Evolutionary conservation across 2,888 invertebrate species (phyloP).

Genomic region (Limenitis arthemis): DNA sequence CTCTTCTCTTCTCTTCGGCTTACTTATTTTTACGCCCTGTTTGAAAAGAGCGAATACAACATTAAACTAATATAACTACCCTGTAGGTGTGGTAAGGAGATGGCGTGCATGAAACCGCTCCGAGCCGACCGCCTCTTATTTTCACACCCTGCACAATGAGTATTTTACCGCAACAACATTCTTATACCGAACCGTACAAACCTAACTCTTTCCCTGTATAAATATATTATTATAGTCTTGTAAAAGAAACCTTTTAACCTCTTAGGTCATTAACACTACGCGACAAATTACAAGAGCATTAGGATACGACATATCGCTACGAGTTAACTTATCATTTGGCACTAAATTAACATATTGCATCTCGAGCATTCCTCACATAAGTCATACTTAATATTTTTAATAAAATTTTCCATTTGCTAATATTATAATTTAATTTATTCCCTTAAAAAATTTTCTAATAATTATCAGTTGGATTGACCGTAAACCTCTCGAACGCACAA

Average conservation of each 20-base stretch:
- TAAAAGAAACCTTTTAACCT: conserved; percentile 70
- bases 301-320: conserved; percentile 70
- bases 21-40: conserved; percentile 64
- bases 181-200: conserved; percentile 65
- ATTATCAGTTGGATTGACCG: conserved; percentile 52
- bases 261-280: conserved; percentile 69
- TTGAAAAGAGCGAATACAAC: conserved; percentile 28
- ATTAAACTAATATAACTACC: background rate
- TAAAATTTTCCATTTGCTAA: conserved; percentile 36
- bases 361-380: conserved; percentile 63
- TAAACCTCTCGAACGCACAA: conserved; percentile 34
- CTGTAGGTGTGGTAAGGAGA: conserved; percentile 10
- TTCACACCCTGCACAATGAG: conserved; percentile 66
- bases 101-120: conserved; percentile 2
- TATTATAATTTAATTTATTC: conserved; percentile 53
- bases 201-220: conserved; percentile 71
- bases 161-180: conserved; percentile 68
- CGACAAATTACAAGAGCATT: conserved; percentile 69
- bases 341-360: conserved; percentile 73
- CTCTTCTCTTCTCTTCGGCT: conserved; percentile 19
- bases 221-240: conserved; percentile 68
- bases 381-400: conserved; percentile 52
- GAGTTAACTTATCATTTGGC: conserved; percentile 73
- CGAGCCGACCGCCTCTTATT: conserved; percentile 38
- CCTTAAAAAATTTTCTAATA: conserved; percentile 43